These are phyloP conservation scores for Acipenser ruthenus DNA, from an alignment of 2,797 vertebrate species.

Conservation along the genomic window DNA sequence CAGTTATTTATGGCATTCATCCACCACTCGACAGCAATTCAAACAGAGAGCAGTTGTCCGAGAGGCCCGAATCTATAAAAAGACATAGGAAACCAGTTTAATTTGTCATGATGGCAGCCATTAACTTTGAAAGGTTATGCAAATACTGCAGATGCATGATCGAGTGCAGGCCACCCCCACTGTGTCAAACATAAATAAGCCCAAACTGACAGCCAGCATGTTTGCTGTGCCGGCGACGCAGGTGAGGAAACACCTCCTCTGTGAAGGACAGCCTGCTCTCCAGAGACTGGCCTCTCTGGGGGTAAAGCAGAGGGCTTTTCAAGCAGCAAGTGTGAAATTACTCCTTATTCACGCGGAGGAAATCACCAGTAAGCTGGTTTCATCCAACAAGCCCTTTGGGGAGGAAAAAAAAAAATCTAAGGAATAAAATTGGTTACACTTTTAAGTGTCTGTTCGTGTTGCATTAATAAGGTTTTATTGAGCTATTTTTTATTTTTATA, in stretches of 20 bases:
- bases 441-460: too few relatives aligned
- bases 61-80: constrained; percentile 46
- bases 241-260: constrained; percentile 39
- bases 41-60: constrained; percentile 38
- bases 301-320: not conserved
- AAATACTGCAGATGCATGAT: constrained; percentile 52
- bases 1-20: constrained; percentile 34
- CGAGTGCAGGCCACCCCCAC: constrained; percentile 47
- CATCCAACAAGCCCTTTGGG: not conserved
- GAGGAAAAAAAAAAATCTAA: not conserved
- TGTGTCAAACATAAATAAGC: constrained; percentile 49
- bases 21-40: constrained; percentile 35
- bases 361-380: not conserved
- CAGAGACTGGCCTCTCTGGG: not conserved
- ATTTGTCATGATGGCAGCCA: constrained; percentile 56
- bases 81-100: constrained; percentile 51
- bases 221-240: constrained; percentile 41
- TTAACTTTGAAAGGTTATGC: constrained; percentile 53
- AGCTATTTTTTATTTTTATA: too few relatives aligned
- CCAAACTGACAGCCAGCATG: constrained; percentile 36
- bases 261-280: constrained; percentile 20
- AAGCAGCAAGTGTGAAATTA: not conserved
- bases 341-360: not conserved
- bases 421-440: too few relatives aligned
- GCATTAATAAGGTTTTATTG: too few relatives aligned